Evolutionary conservation across 2,888 invertebrate genomes (phyloP), one percentile per base, ranked within the genome.

Genomic region (Ornithoptera alexandrae): DNA sequence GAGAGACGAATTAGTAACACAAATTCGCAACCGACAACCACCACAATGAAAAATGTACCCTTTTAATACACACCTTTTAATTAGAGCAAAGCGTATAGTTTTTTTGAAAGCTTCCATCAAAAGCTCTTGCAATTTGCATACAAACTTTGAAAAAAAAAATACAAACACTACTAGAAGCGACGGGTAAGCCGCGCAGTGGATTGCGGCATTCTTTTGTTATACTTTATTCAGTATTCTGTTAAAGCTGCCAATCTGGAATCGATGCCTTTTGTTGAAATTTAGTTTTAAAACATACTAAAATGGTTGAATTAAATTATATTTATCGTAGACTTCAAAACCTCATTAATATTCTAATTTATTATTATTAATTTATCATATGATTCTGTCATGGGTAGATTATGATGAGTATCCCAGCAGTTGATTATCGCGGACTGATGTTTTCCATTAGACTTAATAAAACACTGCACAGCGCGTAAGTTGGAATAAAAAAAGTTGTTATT

Each of bases 1-100:
- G 22, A 6, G 22, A 58, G 22, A 22, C 22, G 57, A 58, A 58
- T 58, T 58, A 22, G 57, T 58, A 58, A 58, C 10, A 58, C 22
- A 20, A 58, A 22, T 15, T 58, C 57, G 57, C 20, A 58, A 22
- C 22, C 22, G 57, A 15, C 57, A 22, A 58, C 1, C 57, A 22
- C 22, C 57, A 58, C 57, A 58, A 58, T 58, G 57, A 58, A 58
- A 58, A 58, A 58, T 12, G 57, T 15, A 22, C n/a, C 18, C 7
- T n/a, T 50, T n/a, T n/a, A 58, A 58, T n/a, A n/a, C 46, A 58
- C 57, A 58, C 57, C 57, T 58, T 58, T 58, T 58, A 58, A 58
- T 58, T 58, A 58, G 57, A 22, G 57, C 22, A 22, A n/a, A 58
- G 22, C 57, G 57, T 22, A 58, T 2, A 22, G n/a, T 58, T 24